Conservation (phyloP, 2,113 vertebrate genomes). For the Mirza zaza region DNA sequence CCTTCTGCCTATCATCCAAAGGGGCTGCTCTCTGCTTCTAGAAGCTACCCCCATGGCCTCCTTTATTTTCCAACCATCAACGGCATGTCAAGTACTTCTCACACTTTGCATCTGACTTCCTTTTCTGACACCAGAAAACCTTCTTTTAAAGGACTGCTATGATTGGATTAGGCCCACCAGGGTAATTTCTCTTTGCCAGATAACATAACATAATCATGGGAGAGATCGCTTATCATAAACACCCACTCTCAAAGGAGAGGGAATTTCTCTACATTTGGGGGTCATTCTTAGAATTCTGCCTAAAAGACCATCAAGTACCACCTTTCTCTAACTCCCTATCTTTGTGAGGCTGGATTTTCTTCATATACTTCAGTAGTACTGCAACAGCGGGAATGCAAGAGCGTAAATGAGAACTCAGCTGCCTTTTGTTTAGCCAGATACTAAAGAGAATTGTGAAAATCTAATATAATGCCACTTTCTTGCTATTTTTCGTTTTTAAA, state of each 20-base stretch:
- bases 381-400: background rate
- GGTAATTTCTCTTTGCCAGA: background rate
- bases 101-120: background rate
- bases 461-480: background rate
- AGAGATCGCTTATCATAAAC: background rate
- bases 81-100: background rate
- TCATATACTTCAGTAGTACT: background rate
- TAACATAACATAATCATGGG: constrained; percentile 36
- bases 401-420: background rate
- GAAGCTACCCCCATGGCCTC: background rate
- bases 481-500: background rate
- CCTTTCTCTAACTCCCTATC: background rate
- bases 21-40: background rate
- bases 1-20: constrained; percentile 2
- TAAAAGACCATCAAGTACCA: background rate
- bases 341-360: background rate
- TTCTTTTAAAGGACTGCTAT: background rate
- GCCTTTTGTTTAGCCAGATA: background rate
- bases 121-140: background rate
- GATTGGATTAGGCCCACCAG: constrained; percentile 26
- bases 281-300: constrained; percentile 41
- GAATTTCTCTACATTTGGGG: background rate
- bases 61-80: background rate
- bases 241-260: background rate
- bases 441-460: constrained; percentile 19